Percentiles rank a stretch among this genome's conserved stretches.
These are phyloP conservation scores for Oryzias dopingdopingensis DNA, from an alignment of 2,797 vertebrate species.

Conservation along the genomic window DNA sequence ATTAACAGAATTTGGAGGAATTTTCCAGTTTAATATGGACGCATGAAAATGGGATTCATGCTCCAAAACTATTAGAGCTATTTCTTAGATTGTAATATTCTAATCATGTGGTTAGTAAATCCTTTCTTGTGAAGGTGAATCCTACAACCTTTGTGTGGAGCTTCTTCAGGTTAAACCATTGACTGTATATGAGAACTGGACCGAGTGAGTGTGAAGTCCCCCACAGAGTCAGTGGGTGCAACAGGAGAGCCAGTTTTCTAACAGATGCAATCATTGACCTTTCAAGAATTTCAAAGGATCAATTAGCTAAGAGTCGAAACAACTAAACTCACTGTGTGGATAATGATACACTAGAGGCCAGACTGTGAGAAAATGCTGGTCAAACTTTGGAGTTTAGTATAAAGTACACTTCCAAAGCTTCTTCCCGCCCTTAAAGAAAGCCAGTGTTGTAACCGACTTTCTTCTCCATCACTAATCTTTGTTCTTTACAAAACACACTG, in stretches of 20 bases:
- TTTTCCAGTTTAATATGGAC: no score
- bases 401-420: conserved; percentile 24
- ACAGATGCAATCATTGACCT: conserved; percentile 35
- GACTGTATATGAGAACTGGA: no score
- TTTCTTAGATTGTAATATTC: no score
- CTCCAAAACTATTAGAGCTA: no score
- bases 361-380: conserved; percentile 4
- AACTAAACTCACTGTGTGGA: conserved; percentile 37
- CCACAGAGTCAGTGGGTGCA: conserved; percentile 18
- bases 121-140: no score
- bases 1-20: no score
- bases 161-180: no score
- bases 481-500: conserved; percentile 35
- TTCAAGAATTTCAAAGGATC: conserved; percentile 28
- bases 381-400: conserved; percentile 8
- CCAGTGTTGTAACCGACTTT: conserved; percentile 33
- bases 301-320: conserved; percentile 45
- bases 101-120: no score
- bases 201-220: no score
- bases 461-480: conserved; percentile 41
- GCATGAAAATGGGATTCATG: no score
- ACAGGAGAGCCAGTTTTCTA: conserved; percentile 20
- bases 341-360: conserved; percentile 11
- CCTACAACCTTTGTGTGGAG: no score
- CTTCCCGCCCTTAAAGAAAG: conserved; percentile 26